A percentile compares a stretch with the other conserved stretches of the same genome.
Conservation (phyloP, 2,113 vertebrate species). For the Elachura formosa region DNA sequence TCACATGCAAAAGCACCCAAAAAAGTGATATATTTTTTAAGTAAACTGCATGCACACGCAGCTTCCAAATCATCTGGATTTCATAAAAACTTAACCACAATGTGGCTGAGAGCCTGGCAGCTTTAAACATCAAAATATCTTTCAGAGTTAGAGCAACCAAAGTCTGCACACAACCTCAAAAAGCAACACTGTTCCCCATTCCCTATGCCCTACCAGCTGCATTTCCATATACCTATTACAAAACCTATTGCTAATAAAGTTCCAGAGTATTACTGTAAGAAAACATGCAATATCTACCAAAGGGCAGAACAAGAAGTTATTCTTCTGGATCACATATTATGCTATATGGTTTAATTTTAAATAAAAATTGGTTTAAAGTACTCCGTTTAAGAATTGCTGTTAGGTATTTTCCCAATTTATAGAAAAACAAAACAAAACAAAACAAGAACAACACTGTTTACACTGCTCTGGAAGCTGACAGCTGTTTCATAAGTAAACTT, state of each 20-base stretch:
- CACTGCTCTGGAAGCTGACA: neutral
- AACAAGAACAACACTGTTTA: neutral
- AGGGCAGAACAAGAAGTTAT: neutral
- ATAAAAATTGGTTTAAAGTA: neutral
- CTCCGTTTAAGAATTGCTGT: neutral
- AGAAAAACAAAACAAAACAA: neutral
- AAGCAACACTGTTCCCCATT: neutral
- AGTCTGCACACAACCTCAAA: slow-evolving; percentile 27
- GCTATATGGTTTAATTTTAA: neutral
- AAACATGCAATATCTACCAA: neutral
- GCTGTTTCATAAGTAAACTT: neutral
- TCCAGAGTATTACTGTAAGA: neutral
- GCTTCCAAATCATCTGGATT: slow-evolving; percentile 74
- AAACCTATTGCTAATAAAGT: neutral
- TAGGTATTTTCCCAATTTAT: neutral
- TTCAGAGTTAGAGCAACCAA: slow-evolving; percentile 41
- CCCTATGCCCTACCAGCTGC: neutral
- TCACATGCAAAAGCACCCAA: slow-evolving; percentile 11
- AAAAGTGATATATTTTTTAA: slow-evolving; percentile 59
- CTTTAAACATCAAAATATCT: slow-evolving; percentile 61
- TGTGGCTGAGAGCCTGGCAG: slow-evolving; percentile 55
- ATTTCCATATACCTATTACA: neutral
- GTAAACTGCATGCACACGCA: slow-evolving; percentile 42
- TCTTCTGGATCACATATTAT: neutral
- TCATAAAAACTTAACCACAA: slow-evolving; percentile 68